Evolutionary conservation across 1,140 invertebrate genomes (phyloP).

Genomic region (Capitella teleta): DNA sequence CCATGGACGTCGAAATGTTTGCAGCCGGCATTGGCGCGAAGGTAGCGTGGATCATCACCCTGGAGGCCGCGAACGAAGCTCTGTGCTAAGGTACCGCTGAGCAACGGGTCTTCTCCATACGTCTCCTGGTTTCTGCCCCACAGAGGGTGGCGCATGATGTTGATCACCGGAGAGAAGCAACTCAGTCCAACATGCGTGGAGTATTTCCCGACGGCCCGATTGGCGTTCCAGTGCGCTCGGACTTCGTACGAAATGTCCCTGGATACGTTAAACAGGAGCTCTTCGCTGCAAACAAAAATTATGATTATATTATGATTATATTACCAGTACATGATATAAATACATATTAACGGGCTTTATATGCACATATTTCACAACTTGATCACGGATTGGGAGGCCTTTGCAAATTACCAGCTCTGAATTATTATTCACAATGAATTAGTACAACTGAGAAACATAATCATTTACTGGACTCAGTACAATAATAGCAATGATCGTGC

Average conservation of each 20-base stretch:
- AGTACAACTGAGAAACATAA: too few species aligned
- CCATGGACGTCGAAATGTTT: slow-evolving; percentile 33
- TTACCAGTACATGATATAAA: too few species aligned
- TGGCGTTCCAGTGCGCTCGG: slow-evolving; percentile 29
- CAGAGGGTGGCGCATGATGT: slow-evolving; percentile 35
- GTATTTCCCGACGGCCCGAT: slow-evolving; percentile 17
- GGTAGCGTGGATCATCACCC: slow-evolving; percentile 24
- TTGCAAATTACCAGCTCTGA: too few species aligned
- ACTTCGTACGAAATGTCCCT: slow-evolving; percentile 30
- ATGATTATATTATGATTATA: too few species aligned
- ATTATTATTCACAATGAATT: too few species aligned
- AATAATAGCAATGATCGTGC: too few species aligned
- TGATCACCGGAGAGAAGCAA: slow-evolving; percentile 37
- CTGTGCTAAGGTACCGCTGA: slow-evolving; percentile 22
- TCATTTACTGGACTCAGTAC: too few species aligned
- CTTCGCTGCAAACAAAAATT: slow-evolving; percentile 18
- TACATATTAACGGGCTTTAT: too few species aligned
- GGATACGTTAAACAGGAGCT: slow-evolving; percentile 22
- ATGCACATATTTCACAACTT: too few species aligned
- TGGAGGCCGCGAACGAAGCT: slow-evolving; percentile 31
- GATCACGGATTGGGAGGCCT: too few species aligned
- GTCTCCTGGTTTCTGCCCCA: slow-evolving; percentile 40
- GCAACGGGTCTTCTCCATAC: slow-evolving; percentile 37
- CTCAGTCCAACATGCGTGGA: slow-evolving; percentile 24
- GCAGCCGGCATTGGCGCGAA: slow-evolving; percentile 26